Base-by-base conservation (phyloP, 2,113 vertebrate species). In the Acrocephalus arundinaceus region DNA sequence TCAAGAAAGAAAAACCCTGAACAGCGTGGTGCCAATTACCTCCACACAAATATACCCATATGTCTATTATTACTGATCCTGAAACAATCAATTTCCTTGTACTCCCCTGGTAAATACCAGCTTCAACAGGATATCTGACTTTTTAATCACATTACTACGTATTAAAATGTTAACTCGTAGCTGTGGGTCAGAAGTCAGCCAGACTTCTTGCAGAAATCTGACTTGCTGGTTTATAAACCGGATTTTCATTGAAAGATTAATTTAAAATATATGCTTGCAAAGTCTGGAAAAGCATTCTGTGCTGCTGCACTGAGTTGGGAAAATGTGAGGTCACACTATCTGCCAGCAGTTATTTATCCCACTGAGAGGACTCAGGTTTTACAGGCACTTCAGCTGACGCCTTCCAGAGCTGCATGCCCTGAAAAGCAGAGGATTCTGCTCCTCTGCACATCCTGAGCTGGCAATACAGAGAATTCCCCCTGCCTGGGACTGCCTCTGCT, bases 21-120 rank as follows among this genome's bases (percentile, higher is more conserved):
- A 87, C 70, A 91, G 52, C 5, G 0, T 88, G 96, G 93, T 90
- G 87, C 76, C 93, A 97, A 97, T 97, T 96, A 97, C 87, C 79
- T 92, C 92, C 86, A 80, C 78, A 94, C 89, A 78, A 76, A 95
- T 59, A 76, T 83, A 66, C 76, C 67, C 81, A 18, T 84, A 63
- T 92, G 76, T 65, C 87, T 94, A 96, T 97, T 91, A 95, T 58
- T 71, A 88, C 66, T 72, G 87, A 95, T 96, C 70, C 93, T 72
- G 81, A 96, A 96, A 93, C 89, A 94, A 92, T 73, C 93, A 85
- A 89, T 94, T 85, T 95, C 58, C 90, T 94, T 89, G 80, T 94
- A 94, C 85, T 96, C 92, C 58, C 57, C 68, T 91, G 72, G 37
- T 96, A 90, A 98, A 96, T 93, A 96, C 24, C 76, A 73, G 82